phyloP scores from a whole-genome alignment of 2,797 vertebrate genomes.

The Anisognathus igniventris region DNA sequence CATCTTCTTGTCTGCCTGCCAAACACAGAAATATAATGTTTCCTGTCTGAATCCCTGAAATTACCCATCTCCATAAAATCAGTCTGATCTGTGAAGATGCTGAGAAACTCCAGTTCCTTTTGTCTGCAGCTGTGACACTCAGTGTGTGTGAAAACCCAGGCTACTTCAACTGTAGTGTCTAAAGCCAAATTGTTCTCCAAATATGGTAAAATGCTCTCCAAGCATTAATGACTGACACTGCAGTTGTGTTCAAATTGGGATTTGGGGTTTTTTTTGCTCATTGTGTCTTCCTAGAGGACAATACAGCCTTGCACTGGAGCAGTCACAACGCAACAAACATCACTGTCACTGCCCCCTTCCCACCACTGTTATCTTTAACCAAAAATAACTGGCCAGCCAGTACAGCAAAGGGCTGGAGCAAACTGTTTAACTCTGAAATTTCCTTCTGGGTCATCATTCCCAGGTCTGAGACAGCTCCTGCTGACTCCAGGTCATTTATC shows the following conservation, averaged over 20 bases:
- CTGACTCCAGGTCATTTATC: neutral
- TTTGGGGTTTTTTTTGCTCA: neutral
- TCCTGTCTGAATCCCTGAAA: neutral
- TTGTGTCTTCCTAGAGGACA: neutral
- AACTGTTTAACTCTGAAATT: neutral
- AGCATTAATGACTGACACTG: neutral
- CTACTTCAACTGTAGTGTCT: neutral
- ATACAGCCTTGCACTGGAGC: neutral
- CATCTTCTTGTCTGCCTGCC: neutral
- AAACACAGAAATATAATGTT: neutral
- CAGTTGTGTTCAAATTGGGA: neutral
- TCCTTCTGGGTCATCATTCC: neutral
- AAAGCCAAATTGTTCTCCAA: neutral
- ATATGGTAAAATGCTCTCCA: neutral
- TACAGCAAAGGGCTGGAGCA: neutral
- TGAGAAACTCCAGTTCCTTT: neutral
- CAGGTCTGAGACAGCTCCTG: neutral
- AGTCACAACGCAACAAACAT: neutral
- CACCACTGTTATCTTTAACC: neutral
- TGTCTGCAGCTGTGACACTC: neutral
- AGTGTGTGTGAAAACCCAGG: neutral
- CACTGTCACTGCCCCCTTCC: accelerated
- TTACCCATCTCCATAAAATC: neutral
- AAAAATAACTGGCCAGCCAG: neutral
- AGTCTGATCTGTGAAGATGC: neutral